Evolutionary conservation across 2,888 invertebrate species (phyloP), one percentile per base, ranked within the genome.

Genomic region (Onthophagus sagittarius): DNA sequence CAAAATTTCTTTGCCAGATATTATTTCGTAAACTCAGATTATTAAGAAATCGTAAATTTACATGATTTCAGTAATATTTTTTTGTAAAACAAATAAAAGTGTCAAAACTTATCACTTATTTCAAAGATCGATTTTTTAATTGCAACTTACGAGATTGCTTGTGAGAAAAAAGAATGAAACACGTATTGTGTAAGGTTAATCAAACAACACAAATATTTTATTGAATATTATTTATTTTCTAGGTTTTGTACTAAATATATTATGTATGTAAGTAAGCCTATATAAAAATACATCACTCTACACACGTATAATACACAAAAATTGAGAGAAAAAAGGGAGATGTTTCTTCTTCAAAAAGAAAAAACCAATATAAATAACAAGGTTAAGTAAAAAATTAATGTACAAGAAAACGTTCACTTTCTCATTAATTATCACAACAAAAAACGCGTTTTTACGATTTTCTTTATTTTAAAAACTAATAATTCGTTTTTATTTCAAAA

Each of bases 271-370:
- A 83, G 84, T 84, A 85, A 80, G 83, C 85, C 85, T 85, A 85
- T 85, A 85, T 84, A 85, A 85, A 85, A 85, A 85, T 85, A 85
- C 85, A 78, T 79, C 78, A 85, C 83, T 85, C 85, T 85, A 85
- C 85, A 85, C 85, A 85, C 84, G 80, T 83, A 79, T 79, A 63
- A 71, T 79, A 80, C 80, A 77, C n/a, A 78, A 79, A 78, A 80
- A 78, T 78, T 79, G 75, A 53, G 39, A 53, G 11, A 53, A 53
- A 77, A 77, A 78, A 78, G 76, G 77, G 75, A 75, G 74, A 74
- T 71, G 23, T 23, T 23, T 23, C 23, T 23, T 23, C 23, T 23
- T 23, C 23, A 23, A 23, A 23, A 23, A 3, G n/a, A n/a, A 23
- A 23, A 23, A 23, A 23, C 23, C 2, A 73, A 72, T 71, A 74